These are phyloP conservation scores for Ctenodactylus gundi DNA, from an alignment of 2,113 vertebrate genomes.

Conservation along the genomic window DNA sequence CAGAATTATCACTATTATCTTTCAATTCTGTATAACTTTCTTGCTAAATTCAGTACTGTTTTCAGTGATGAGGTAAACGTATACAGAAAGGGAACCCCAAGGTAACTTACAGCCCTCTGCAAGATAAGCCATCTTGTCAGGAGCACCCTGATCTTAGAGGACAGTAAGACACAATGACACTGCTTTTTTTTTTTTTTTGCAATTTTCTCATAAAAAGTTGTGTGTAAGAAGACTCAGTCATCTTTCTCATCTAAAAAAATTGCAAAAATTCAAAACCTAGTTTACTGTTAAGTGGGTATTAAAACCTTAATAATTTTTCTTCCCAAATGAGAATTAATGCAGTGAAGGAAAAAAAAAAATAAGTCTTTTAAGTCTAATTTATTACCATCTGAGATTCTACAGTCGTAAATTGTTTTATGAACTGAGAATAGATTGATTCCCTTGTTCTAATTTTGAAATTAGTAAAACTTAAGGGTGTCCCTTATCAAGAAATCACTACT, in stretches of 20 bases:
- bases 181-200: not conserved
- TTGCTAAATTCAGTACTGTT: not conserved
- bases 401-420: not conserved
- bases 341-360: not conserved
- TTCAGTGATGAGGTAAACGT: not conserved
- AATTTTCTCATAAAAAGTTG: conserved; percentile 30
- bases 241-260: not conserved
- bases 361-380: too few species aligned
- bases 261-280: not conserved
- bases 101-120: not conserved
- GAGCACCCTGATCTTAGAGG: conserved; percentile 45
- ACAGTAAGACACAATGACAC: not conserved
- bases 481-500: not conserved
- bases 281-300: not conserved
- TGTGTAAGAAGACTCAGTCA: not conserved
- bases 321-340: not conserved
- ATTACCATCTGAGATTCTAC: not conserved
- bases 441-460: not conserved
- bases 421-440: not conserved
- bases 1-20: not conserved
- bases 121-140: not conserved
- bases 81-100: not conserved
- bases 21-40: not conserved
- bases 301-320: not conserved
- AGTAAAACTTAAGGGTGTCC: not conserved